Evolutionary conservation across 2,888 invertebrate species (phyloP).

Genomic region (Spodoptera littoralis): DNA sequence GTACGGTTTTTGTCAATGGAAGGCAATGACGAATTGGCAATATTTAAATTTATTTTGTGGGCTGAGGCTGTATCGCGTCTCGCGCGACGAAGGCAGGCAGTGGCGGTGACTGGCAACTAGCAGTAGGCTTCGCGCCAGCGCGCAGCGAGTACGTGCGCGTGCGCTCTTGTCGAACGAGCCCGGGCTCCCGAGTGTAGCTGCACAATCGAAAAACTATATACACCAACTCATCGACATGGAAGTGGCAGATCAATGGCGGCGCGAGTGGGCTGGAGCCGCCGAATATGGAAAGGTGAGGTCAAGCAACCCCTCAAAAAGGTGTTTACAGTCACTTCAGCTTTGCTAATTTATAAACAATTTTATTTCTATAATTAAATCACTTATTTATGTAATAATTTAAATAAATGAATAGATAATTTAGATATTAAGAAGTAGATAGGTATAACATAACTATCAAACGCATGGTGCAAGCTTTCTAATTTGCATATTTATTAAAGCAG

Average conservation of each 20-base stretch:
- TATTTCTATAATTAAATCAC: conserved; percentile 24
- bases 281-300: conserved; percentile 85
- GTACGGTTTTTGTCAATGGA: conserved; percentile 82
- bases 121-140: conserved; percentile 81
- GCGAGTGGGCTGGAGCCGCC: conserved; percentile 86
- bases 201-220: conserved; percentile 73
- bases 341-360: conserved; percentile 1
- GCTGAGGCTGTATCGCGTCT: conserved; percentile 70
- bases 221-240: conserved; percentile 76
- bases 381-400: conserved; percentile 17
- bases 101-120: conserved; percentile 38
- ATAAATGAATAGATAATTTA: conserved; percentile 24
- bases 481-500: conserved; percentile 36
- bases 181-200: conserved; percentile 84
- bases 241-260: conserved; percentile 86
- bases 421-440: conserved; percentile 21
- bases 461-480: conserved; percentile 45
- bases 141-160: conserved; percentile 74
- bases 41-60: conserved; percentile 80
- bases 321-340: conserved; percentile 5
- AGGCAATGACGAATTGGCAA: conserved; percentile 82
- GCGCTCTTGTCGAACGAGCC: conserved; percentile 67
- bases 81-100: conserved; percentile 60
- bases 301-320: conserved; percentile 39
- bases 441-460: not conserved